phyloP scores from a whole-genome alignment of 2,113 vertebrate genomes.

The Castor canadensis region DNA sequence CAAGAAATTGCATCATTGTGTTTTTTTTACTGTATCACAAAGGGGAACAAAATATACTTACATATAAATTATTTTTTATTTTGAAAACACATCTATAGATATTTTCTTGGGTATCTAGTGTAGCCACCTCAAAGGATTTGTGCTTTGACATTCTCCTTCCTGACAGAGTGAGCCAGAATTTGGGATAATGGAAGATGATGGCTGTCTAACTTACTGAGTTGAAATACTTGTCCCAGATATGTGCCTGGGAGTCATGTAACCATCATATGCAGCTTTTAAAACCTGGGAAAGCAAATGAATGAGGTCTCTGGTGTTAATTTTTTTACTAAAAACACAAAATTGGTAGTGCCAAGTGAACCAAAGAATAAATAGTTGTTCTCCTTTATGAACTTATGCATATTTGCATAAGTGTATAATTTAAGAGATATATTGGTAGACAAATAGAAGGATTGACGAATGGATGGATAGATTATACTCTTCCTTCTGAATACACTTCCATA shows the following conservation, averaged over 20 bases:
- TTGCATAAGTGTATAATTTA: neutral
- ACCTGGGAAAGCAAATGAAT: neutral
- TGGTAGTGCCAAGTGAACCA: neutral
- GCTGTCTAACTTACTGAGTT: neutral
- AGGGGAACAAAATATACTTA: neutral
- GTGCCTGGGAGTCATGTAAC: neutral
- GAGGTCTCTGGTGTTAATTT: neutral
- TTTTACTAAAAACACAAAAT: neutral
- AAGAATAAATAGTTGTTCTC: neutral
- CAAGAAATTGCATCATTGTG: neutral
- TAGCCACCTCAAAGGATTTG: no score
- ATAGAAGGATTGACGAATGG: neutral
- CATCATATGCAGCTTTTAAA: neutral
- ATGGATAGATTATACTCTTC: neutral
- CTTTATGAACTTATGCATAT: neutral
- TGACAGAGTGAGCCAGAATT: neutral
- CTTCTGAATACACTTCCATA: constrained; percentile 6
- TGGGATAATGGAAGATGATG: neutral
- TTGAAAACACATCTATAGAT: neutral
- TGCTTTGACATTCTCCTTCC: neutral
- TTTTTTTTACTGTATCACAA: neutral
- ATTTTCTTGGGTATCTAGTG: neutral
- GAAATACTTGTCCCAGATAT: no score
- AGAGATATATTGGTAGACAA: neutral
- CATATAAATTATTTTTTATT: neutral